These are phyloP conservation scores for Pygocentrus nattereri DNA, from an alignment of 2,797 vertebrate species.

Conservation along the genomic window DNA sequence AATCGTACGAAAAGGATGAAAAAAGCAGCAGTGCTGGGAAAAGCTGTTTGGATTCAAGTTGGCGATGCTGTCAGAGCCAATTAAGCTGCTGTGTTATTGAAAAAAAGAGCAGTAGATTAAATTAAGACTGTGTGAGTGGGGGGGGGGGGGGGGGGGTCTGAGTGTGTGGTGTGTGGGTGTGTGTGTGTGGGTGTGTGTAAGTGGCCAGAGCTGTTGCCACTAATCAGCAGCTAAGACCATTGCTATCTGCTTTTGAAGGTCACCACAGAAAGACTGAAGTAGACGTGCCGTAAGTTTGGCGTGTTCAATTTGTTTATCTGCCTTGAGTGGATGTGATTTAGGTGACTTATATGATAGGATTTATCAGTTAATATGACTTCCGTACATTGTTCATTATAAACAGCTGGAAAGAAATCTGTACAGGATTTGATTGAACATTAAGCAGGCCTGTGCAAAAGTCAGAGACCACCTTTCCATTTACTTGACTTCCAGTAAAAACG, in stretches of 20 bases:
- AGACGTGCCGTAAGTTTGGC: not conserved
- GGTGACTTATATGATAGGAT: not conserved
- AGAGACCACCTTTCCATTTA: not conserved
- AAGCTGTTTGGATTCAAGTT: constrained; percentile 75
- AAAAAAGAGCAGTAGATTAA: constrained; percentile 73
- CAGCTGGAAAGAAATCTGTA: no score
- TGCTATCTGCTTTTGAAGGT: constrained; percentile 40
- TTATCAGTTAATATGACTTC: not conserved
- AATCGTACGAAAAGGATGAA: constrained; percentile 62
- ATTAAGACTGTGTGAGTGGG: constrained; percentile 57
- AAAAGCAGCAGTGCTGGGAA: constrained; percentile 66
- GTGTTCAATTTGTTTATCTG: not conserved
- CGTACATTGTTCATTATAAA: not conserved
- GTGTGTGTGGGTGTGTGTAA: constrained; percentile 36
- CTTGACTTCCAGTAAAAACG: no score
- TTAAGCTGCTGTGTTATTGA: constrained; percentile 74
- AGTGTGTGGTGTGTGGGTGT: constrained; percentile 38
- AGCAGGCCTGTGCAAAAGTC: no score
- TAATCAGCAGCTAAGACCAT: constrained; percentile 19
- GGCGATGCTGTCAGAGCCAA: constrained; percentile 78
- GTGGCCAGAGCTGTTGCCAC: constrained; percentile 3
- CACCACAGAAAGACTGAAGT: constrained; percentile 22
- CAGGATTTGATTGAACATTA: not conserved
- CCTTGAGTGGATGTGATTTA: not conserved
- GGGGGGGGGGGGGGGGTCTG: no score